Percentiles rank a stretch among this genome's conserved stretches.
phyloP scores from a whole-genome alignment of 2,888 invertebrate genomes.

The Schizotus pectinicornis region DNA sequence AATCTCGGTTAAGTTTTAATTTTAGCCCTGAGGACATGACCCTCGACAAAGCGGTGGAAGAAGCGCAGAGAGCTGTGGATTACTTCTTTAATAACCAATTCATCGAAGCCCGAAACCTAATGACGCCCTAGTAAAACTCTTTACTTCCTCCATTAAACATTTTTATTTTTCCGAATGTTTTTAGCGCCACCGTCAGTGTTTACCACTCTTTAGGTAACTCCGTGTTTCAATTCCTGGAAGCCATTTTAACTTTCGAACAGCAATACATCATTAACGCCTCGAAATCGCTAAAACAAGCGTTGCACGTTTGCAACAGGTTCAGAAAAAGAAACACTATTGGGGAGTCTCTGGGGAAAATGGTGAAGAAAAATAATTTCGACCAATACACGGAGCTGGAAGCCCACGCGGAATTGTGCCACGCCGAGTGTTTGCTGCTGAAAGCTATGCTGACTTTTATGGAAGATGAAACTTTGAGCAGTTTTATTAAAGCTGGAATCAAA shows the following conservation, averaged over 20 bases:
- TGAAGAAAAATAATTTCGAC: constrained; percentile 78
- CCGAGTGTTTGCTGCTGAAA: constrained; percentile 86
- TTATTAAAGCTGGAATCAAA: constrained; percentile 92
- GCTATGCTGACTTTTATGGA: constrained; percentile 92
- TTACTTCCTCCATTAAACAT: not conserved
- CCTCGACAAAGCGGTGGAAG: constrained; percentile 73
- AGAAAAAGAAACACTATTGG: constrained; percentile 74
- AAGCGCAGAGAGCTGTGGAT: constrained; percentile 81
- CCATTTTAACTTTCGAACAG: constrained; percentile 90
- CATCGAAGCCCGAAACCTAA: constrained; percentile 76
- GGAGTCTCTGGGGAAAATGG: constrained; percentile 83
- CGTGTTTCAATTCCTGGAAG: constrained; percentile 90
- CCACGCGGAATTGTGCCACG: constrained; percentile 95
- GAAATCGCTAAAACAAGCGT: constrained; percentile 75
- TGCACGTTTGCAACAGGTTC: constrained; percentile 77
- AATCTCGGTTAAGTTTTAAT: constrained; percentile 29
- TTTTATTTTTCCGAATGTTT: constrained; percentile 20
- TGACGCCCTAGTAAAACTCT: constrained; percentile 76
- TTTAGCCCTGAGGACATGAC: constrained; percentile 62
- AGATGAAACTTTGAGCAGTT: constrained; percentile 90
- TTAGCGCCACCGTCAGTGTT: constrained; percentile 79
- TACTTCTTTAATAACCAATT: constrained; percentile 94
- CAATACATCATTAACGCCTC: constrained; percentile 76
- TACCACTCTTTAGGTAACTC: constrained; percentile 91
- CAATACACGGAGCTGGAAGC: constrained; percentile 81